phyloP scores from a whole-genome alignment of 2,113 vertebrate species.

The Mesocricetus auratus region DNA sequence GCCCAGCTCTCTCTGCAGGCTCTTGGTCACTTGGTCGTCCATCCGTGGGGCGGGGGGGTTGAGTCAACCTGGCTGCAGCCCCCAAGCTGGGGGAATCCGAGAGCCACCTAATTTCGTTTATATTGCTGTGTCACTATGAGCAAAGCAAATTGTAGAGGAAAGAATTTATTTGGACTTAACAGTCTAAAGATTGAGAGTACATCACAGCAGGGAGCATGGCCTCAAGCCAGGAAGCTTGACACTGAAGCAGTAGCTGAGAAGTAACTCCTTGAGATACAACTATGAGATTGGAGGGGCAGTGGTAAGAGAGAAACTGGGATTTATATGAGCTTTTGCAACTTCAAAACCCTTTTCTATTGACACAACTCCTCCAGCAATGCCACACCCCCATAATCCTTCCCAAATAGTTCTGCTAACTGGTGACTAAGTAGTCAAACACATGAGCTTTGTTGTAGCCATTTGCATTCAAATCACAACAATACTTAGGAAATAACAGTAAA shows the following conservation, averaged over 20 bases:
- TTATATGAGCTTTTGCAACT: neutral
- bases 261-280: neutral
- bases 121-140: no score
- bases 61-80: no score
- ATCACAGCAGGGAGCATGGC: neutral
- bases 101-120: no score
- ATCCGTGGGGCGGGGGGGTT: no score
- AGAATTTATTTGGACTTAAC: neutral
- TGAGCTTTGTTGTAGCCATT: neutral
- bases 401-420: neutral
- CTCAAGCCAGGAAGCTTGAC: neutral
- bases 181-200: neutral
- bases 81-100: no score
- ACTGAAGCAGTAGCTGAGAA: neutral
- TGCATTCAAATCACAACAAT: neutral
- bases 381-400: neutral
- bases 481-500: neutral
- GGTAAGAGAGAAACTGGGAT: no score
- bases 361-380: neutral
- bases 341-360: neutral
- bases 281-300: no score
- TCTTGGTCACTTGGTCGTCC: no score
- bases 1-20: no score
- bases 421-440: neutral
- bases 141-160: neutral